Evolutionary conservation across 2,888 invertebrate genomes (phyloP).

Genomic region (Syritta pipiens): DNA sequence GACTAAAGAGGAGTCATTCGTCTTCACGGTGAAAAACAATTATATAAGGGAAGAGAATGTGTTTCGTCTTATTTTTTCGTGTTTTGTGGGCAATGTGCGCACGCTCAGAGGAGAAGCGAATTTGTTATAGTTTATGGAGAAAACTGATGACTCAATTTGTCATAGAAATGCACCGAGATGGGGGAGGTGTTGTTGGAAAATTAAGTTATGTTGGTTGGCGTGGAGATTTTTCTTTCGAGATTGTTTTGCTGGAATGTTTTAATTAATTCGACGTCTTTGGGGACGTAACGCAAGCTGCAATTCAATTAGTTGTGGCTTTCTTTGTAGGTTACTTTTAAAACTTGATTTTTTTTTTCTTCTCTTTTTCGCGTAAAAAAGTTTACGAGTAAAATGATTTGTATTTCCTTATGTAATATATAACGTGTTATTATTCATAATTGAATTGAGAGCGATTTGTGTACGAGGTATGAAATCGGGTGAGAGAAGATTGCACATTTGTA

Average conservation of each 20-base stretch:
- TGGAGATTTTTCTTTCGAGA: neutral
- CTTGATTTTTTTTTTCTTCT: no score
- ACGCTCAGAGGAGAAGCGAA: neutral
- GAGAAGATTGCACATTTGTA: no score
- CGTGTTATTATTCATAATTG: no score
- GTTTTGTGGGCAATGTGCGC: neutral
- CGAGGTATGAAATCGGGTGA: no score
- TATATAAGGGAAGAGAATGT: neutral
- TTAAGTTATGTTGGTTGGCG: neutral
- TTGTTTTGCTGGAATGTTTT: neutral
- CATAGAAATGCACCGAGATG: neutral
- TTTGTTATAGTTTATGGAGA: slow-evolving; percentile 30
- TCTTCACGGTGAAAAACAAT: slow-evolving; percentile 35
- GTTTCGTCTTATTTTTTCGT: neutral
- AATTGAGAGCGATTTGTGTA: no score
- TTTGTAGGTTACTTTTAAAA: no score
- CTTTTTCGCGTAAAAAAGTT: no score
- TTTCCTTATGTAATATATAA: no score
- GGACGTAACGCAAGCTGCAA: neutral
- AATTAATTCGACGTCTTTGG: slow-evolving; percentile 1
- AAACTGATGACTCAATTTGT: slow-evolving; percentile 47
- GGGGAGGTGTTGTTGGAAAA: neutral
- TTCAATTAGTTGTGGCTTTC: neutral
- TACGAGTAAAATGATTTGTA: no score
- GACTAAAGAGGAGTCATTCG: slow-evolving; percentile 9